Percentiles rank a stretch among this genome's conserved stretches.
These are phyloP conservation scores for Dinomys branickii DNA, from an alignment of 2,113 vertebrate genomes.

Conservation along the genomic window DNA sequence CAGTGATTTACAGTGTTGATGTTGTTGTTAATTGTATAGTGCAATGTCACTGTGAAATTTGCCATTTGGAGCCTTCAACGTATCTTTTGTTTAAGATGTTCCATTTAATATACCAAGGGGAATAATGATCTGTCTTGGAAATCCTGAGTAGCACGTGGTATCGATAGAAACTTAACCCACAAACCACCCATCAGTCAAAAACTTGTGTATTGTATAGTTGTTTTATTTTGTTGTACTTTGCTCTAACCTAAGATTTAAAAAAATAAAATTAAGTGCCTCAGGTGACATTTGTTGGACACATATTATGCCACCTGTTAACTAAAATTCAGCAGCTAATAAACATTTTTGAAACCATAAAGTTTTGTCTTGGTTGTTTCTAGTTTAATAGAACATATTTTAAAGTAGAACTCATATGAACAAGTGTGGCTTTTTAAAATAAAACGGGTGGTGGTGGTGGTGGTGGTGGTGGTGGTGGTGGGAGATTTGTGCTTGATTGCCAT, in stretches of 20 bases:
- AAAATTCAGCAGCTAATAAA: conserved; percentile 40
- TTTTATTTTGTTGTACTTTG: conserved; percentile 47
- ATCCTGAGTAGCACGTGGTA: conserved; percentile 13
- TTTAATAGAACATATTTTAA: conserved; percentile 67
- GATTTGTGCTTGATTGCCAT: conserved; percentile 72
- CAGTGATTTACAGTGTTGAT: not conserved
- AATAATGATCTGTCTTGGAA: not conserved
- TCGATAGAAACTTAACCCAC: not conserved
- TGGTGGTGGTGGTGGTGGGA: conserved; percentile 41
- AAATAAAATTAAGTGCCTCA: not conserved
- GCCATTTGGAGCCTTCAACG: not conserved
- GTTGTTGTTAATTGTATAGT: conserved; percentile 37
- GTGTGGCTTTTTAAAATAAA: conserved; percentile 68
- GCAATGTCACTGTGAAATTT: conserved; percentile 45
- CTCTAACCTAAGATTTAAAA: conserved; percentile 7
- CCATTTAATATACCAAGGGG: conserved; percentile 20
- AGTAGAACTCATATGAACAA: conserved; percentile 66
- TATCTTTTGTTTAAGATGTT: conserved; percentile 17
- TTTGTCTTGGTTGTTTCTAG: conserved; percentile 18
- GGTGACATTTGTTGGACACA: conserved; percentile 1
- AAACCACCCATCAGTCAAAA: conserved; percentile 23
- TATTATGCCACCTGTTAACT: conserved; percentile 49
- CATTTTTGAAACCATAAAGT: not conserved
- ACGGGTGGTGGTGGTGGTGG: not conserved
- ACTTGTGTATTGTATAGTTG: not conserved